Conservation (phyloP, 1,140 invertebrate species). For the Venturia canescens region DNA sequence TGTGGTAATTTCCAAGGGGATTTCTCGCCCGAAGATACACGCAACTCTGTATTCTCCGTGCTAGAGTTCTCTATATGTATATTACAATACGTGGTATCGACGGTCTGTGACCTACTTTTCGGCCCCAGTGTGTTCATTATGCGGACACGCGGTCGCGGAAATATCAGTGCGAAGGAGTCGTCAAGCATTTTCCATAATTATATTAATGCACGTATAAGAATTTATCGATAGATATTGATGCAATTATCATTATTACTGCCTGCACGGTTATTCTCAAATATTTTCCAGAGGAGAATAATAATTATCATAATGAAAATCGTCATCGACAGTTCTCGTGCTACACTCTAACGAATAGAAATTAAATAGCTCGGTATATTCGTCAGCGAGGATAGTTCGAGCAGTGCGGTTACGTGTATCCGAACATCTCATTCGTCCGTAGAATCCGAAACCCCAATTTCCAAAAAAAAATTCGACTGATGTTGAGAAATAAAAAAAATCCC, state of each 20-base stretch:
- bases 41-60: conserved; percentile 2
- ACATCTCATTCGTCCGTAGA: no score
- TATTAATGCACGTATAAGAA: not conserved
- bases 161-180: conserved; percentile 14
- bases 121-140: not conserved
- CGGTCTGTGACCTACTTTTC: conserved; percentile 24
- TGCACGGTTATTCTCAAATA: not conserved
- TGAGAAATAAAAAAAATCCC: no score
- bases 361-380: no score
- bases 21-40: conserved; percentile 31
- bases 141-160: conserved; percentile 14
- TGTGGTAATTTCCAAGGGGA: conserved; percentile 44
- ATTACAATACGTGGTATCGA: not conserved
- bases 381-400: no score
- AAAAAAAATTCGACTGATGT: no score
- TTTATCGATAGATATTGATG: not conserved
- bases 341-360: no score
- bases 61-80: not conserved
- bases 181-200: conserved; percentile 34
- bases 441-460: no score
- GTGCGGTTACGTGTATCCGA: no score
- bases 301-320: no score
- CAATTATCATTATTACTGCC: not conserved
- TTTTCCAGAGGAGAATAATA: no score
- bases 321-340: no score